A percentile compares a stretch with the other conserved stretches of the same genome.
Conservation (phyloP, 2,797 vertebrate species). For the Austrolebias charrua region DNA sequence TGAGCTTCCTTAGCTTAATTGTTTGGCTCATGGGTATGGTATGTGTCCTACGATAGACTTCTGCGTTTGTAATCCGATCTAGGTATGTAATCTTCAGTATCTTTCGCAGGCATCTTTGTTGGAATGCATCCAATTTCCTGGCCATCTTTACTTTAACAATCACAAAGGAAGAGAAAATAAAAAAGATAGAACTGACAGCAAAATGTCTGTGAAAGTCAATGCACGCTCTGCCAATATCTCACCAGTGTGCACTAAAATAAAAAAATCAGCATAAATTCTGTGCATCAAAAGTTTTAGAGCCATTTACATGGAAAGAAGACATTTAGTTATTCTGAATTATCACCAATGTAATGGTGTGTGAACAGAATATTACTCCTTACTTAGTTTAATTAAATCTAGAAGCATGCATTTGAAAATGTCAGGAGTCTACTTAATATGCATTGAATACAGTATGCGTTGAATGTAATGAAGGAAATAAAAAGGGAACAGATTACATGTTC, state of each 20-base stretch:
- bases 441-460: constrained; percentile 27
- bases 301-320: constrained; percentile 27
- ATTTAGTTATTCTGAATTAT: constrained; percentile 40
- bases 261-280: constrained; percentile 24
- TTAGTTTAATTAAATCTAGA: constrained; percentile 46
- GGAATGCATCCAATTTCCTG: too few species aligned
- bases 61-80: too few species aligned
- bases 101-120: too few species aligned
- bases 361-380: constrained; percentile 36
- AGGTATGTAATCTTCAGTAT: too few species aligned
- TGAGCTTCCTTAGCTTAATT: too few species aligned
- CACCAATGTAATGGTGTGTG: constrained; percentile 24
- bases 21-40: too few species aligned
- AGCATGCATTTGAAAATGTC: constrained; percentile 26
- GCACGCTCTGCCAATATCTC: constrained; percentile 15
- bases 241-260: background rate
- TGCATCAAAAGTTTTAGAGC: constrained; percentile 26
- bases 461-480: constrained; percentile 35
- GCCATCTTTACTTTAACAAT: too few species aligned
- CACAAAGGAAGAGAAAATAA: constrained; percentile 26
- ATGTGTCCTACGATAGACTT: too few species aligned
- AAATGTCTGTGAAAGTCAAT: constrained; percentile 16
- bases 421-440: constrained; percentile 32
- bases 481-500: background rate
- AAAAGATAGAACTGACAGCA: constrained; percentile 37